Percentiles rank a stretch among this genome's conserved stretches.
Conservation (phyloP, 2,888 invertebrate genomes). For the Rhyacophila evoluta region DNA sequence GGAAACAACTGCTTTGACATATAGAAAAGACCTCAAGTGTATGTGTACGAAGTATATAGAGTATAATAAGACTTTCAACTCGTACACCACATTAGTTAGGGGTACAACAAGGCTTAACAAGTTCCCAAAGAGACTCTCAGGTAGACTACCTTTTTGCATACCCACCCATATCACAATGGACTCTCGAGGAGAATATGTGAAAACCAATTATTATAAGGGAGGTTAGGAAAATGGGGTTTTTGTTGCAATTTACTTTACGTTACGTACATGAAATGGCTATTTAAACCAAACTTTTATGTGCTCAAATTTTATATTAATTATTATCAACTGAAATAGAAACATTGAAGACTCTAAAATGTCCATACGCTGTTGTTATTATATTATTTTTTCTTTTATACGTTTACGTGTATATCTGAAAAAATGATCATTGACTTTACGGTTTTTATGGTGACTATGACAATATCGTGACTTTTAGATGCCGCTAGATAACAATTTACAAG, state of each 20-base stretch:
- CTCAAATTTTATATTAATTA: too few species aligned
- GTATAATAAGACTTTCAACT: slow-evolving; percentile 22
- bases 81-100: slow-evolving; percentile 17
- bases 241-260: slow-evolving; percentile 1
- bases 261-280: not conserved
- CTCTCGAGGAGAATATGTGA: not conserved
- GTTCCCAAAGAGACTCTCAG: slow-evolving; percentile 17
- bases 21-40: slow-evolving; percentile 15
- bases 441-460: too few species aligned
- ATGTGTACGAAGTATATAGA: not conserved
- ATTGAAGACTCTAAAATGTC: too few species aligned
- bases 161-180: not conserved
- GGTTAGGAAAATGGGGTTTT: slow-evolving; percentile 24
- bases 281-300: too few species aligned
- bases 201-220: not conserved
- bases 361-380: too few species aligned
- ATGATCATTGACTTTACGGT: too few species aligned
- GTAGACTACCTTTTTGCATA: slow-evolving; percentile 22
- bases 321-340: too few species aligned
- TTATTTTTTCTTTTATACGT: too few species aligned
- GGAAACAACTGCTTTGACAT: slow-evolving; percentile 17
- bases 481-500: too few species aligned
- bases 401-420: too few species aligned
- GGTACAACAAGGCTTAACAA: not conserved
- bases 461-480: too few species aligned